Evolutionary conservation across 1,140 invertebrate species (phyloP).

Genomic region (Caerostris darwini): DNA sequence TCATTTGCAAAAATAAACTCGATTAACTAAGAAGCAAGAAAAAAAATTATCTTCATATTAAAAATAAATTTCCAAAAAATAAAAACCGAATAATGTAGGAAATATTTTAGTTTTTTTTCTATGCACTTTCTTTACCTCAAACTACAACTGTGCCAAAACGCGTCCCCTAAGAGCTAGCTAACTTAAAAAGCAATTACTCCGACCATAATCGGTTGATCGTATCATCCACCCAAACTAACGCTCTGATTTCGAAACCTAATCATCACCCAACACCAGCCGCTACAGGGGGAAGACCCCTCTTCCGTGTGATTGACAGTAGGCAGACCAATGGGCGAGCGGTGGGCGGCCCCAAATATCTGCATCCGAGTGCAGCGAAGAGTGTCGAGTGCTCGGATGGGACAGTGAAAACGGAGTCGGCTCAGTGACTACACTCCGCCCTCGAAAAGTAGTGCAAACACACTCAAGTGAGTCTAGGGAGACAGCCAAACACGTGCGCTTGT

Average conservation of each 20-base stretch:
- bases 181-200: not conserved
- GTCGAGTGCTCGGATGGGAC: not conserved
- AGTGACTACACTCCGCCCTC: conserved; percentile 63
- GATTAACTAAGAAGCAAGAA: too few relatives aligned
- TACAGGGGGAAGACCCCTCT: conserved; percentile 30
- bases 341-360: conserved; percentile 13
- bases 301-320: not conserved
- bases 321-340: conserved; percentile 11
- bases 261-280: not conserved
- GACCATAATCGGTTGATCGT: not conserved
- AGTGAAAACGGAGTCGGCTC: conserved; percentile 54
- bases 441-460: not conserved
- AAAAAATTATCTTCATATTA: too few relatives aligned
- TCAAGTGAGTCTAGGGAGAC: conserved; percentile 32
- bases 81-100: too few relatives aligned
- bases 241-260: conserved; percentile 44
- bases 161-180: not conserved
- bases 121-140: not conserved
- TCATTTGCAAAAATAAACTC: too few relatives aligned
- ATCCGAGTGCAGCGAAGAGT: conserved; percentile 48
- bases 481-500: conserved; percentile 41
- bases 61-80: too few relatives aligned
- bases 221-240: not conserved
- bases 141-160: not conserved
- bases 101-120: not conserved